phyloP scores from a whole-genome alignment of 2,888 invertebrate species.

The Cosmorhoe ocellata region DNA sequence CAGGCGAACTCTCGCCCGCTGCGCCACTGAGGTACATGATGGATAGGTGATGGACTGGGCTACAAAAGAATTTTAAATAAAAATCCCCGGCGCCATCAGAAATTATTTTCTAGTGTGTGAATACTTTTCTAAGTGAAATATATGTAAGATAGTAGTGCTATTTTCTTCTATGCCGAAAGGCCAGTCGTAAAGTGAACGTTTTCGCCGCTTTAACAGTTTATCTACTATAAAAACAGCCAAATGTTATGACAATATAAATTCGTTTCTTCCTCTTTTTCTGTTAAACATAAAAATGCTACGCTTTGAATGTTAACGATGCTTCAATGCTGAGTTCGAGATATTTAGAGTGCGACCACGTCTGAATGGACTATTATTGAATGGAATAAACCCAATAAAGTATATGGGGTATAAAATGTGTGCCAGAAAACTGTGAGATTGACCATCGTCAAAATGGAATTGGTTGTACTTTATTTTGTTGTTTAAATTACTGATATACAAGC shows the following conservation, averaged over 20 bases:
- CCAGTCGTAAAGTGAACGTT: conserved; percentile 41
- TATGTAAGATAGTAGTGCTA: no score
- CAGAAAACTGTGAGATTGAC: not conserved
- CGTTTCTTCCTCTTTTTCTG: conserved; percentile 43
- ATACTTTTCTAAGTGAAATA: no score
- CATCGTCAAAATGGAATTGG: conserved; percentile 1
- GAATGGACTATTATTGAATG: conserved; percentile 20
- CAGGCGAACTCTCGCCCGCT: no score
- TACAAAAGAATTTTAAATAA: no score
- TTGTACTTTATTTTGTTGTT: not conserved
- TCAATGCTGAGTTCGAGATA: conserved; percentile 24
- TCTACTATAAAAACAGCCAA: conserved; percentile 54
- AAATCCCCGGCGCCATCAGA: no score
- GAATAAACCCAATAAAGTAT: conserved; percentile 17
- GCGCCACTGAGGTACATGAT: no score
- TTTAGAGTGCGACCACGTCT: conserved; percentile 21
- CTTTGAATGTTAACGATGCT: conserved; percentile 48
- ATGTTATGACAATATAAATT: conserved; percentile 59
- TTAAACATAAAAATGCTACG: conserved; percentile 49
- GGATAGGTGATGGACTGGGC: no score
- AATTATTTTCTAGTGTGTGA: no score
- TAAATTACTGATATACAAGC: no score
- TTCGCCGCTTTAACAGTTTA: conserved; percentile 52
- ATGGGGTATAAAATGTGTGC: conserved; percentile 13
- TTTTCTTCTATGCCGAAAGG: conserved; percentile 21